Conservation (phyloP, 2,888 invertebrate species). For the Plemyria rubiginata region DNA sequence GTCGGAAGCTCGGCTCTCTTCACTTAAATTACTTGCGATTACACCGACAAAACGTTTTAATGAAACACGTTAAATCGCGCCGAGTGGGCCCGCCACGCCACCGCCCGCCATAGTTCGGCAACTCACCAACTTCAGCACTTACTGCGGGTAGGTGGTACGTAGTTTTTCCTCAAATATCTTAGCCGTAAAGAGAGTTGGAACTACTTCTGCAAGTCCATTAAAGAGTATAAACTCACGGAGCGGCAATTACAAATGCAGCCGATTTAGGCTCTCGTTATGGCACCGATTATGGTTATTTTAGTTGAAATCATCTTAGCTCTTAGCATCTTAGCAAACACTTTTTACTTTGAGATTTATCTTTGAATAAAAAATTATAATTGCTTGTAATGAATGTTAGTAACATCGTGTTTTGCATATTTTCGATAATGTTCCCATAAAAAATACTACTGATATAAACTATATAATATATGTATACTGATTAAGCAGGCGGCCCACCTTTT, state of each 20-base stretch:
- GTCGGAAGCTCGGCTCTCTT: constrained; percentile 84
- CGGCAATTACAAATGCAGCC: constrained; percentile 79
- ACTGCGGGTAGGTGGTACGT: constrained; percentile 74
- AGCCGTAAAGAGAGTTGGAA: constrained; percentile 82
- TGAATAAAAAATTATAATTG: neutral
- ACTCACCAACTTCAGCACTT: constrained; percentile 79
- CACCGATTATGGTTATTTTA: constrained; percentile 75
- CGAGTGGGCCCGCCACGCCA: constrained; percentile 70
- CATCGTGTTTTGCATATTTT: too few species aligned
- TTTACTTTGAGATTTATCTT: neutral
- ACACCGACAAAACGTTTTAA: constrained; percentile 84
- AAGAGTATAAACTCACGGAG: constrained; percentile 80
- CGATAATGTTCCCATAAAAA: too few species aligned
- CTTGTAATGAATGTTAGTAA: too few species aligned
- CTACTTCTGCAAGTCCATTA: constrained; percentile 83
- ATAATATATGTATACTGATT: too few species aligned
- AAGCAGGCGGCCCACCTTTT: too few species aligned
- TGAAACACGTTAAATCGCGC: constrained; percentile 84
- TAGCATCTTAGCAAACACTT: constrained; percentile 13
- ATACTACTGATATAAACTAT: too few species aligned
- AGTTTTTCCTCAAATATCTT: constrained; percentile 84
- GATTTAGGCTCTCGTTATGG: constrained; percentile 76
- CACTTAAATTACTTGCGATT: constrained; percentile 85
- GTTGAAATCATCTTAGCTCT: constrained; percentile 64
- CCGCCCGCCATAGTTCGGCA: constrained; percentile 71